These are phyloP conservation scores for Adelphocoris suturalis DNA, from an alignment of 2,888 invertebrate species.

Conservation along the genomic window DNA sequence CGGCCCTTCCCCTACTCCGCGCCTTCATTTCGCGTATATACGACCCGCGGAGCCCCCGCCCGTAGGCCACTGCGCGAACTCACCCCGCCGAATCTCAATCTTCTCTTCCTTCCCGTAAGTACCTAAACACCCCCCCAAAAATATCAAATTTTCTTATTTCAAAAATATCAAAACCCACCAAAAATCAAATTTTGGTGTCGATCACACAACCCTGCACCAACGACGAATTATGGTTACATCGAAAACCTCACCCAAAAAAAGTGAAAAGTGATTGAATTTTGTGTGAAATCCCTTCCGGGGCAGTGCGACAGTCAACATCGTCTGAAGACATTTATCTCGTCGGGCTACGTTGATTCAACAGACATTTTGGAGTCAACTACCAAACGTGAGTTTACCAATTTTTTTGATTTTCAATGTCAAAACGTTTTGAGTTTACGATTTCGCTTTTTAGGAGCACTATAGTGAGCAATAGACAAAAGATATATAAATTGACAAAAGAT, in stretches of 20 bases:
- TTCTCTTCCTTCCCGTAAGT: slow-evolving; percentile 63
- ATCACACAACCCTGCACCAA: background rate
- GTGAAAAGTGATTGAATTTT: slow-evolving; percentile 22
- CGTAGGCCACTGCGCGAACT: slow-evolving; percentile 69
- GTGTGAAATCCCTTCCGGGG: background rate
- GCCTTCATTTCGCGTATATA: slow-evolving; percentile 64
- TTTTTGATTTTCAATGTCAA: slow-evolving; percentile 31
- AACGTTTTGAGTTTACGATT: background rate
- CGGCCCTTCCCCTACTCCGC: background rate
- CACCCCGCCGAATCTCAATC: slow-evolving; percentile 58
- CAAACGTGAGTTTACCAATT: slow-evolving; percentile 22
- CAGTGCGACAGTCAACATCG: background rate
- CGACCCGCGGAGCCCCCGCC: slow-evolving; percentile 60
- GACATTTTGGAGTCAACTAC: background rate
- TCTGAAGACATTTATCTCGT: background rate
- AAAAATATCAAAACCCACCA: background rate
- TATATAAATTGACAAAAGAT: too few relatives aligned
- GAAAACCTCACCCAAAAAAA: background rate
- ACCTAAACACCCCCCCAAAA: slow-evolving; percentile 41
- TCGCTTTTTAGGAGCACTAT: too few relatives aligned
- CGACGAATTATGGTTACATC: background rate
- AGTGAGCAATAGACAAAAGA: too few relatives aligned
- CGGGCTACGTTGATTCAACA: background rate
- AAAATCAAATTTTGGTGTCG: background rate
- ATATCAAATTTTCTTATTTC: background rate